A percentile compares a stretch with the other conserved stretches of the same genome.
These are phyloP conservation scores for Scolopax bukidnonensis DNA, from an alignment of 2,797 vertebrate species.

Conservation along the genomic window DNA sequence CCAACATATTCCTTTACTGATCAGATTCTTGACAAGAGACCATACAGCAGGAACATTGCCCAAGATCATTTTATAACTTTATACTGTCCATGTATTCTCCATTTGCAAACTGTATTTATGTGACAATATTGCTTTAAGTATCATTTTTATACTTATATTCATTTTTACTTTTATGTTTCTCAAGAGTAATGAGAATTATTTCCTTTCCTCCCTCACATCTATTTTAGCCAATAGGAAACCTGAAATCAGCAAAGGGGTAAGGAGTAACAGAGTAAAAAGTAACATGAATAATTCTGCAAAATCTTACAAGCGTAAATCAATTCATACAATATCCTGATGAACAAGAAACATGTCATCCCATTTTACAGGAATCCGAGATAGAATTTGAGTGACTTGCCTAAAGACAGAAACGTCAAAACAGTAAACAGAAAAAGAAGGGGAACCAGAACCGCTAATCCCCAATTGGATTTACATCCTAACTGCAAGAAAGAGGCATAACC, in stretches of 20 bases:
- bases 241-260: not conserved
- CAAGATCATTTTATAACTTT: not conserved
- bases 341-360: not conserved
- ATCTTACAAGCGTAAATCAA: not conserved
- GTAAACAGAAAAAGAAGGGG: not conserved
- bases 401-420: not conserved
- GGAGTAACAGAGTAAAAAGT: not conserved
- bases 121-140: not conserved
- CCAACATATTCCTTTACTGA: not conserved
- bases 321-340: not conserved
- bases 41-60: not conserved
- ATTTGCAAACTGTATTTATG: not conserved
- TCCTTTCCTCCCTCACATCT: not conserved
- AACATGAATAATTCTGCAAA: not conserved
- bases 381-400: not conserved
- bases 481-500: not conserved
- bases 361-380: not conserved
- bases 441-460: not conserved
- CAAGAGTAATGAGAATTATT: not conserved
- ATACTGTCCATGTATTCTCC: not conserved
- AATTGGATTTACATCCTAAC: not conserved
- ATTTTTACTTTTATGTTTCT: not conserved
- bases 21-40: not conserved
- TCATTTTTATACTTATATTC: accelerated
- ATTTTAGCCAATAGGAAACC: not conserved